These are phyloP conservation scores for Furnarius figulus DNA, from an alignment of 2,113 vertebrate genomes.

Conservation along the genomic window DNA sequence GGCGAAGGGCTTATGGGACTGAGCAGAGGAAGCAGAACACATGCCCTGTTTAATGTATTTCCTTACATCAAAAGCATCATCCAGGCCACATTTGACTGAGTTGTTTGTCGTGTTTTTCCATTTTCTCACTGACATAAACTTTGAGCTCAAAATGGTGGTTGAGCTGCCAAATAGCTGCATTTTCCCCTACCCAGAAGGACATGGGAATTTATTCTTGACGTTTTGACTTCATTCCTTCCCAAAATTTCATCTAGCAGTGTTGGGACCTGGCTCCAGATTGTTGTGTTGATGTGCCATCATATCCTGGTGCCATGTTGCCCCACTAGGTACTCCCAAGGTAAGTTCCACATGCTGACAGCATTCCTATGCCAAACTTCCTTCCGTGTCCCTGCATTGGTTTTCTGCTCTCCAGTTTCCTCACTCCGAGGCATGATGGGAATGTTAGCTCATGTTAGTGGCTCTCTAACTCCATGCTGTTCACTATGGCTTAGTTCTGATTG, in stretches of 20 bases:
- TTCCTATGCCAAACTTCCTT: not conserved
- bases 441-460: not conserved
- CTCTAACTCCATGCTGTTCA: not conserved
- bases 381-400: not conserved
- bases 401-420: rapidly evolving
- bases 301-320: not conserved
- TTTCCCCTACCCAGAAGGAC: not conserved
- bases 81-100: not conserved
- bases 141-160: not conserved
- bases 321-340: not conserved
- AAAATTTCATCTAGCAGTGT: not conserved
- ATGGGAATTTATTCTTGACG: not conserved
- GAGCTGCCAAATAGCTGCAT: not conserved
- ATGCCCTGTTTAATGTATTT: not conserved
- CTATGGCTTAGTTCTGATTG: not conserved
- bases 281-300: not conserved
- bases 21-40: not conserved
- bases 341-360: not conserved
- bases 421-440: not conserved
- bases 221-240: not conserved
- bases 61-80: not conserved
- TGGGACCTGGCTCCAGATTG: not conserved
- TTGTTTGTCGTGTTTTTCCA: not conserved
- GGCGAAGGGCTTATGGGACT: not conserved
- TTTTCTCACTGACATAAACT: not conserved